A percentile compares a stretch with the other conserved stretches of the same genome.
These are phyloP conservation scores for Acromyrmex echinatior DNA, from an alignment of 1,140 invertebrate species.

Conservation along the genomic window DNA sequence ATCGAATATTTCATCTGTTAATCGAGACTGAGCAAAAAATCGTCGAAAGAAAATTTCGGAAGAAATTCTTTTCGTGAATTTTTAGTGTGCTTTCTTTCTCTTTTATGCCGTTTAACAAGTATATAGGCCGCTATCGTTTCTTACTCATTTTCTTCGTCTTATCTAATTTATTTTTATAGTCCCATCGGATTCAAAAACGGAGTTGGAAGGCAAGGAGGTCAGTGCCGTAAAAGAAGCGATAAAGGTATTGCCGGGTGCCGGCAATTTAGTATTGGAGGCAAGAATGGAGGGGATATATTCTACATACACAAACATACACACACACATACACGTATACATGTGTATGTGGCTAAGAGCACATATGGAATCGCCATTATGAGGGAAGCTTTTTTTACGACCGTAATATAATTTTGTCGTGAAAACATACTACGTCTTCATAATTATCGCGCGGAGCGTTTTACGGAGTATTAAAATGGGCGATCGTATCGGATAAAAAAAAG, in stretches of 20 bases:
- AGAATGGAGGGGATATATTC: neutral
- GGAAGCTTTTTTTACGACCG: conserved; percentile 59
- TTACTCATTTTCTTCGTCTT: conserved; percentile 58
- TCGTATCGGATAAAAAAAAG: neutral
- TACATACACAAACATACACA: neutral
- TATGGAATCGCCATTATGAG: conserved; percentile 59
- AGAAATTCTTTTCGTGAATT: conserved; percentile 25
- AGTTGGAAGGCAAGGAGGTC: conserved; percentile 28
- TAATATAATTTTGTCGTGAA: conserved; percentile 60
- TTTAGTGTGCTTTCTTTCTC: neutral
- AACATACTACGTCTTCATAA: conserved; percentile 57
- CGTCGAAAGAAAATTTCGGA: neutral
- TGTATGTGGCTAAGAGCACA: conserved; percentile 30
- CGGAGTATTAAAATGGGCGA: conserved; percentile 36
- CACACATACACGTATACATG: neutral
- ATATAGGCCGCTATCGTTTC: conserved; percentile 36
- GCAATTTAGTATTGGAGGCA: conserved; percentile 71
- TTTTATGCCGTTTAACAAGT: conserved; percentile 51
- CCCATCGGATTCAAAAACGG: conserved; percentile 73
- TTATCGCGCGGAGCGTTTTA: conserved; percentile 62
- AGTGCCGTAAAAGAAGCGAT: conserved; percentile 71
- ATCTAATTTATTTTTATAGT: conserved; percentile 73
- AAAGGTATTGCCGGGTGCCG: conserved; percentile 71
- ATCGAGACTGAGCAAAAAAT: neutral
- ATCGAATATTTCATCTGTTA: neutral